Evolutionary conservation across 1,140 invertebrate genomes (phyloP).

Genomic region (Neodiprion pinetum): DNA sequence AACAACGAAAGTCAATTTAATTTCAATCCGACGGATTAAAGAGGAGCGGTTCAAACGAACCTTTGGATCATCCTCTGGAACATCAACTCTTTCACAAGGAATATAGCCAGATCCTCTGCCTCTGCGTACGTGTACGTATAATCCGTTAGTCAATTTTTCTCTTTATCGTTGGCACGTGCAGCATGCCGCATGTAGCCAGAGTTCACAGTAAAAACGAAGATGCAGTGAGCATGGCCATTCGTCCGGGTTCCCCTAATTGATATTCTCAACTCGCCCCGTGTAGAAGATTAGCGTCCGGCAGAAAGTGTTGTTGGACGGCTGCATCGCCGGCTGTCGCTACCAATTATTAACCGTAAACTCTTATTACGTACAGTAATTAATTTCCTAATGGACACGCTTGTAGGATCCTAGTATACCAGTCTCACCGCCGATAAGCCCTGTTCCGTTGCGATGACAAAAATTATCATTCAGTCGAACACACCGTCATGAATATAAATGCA

Average conservation of each 20-base stretch:
- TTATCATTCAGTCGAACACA: background rate
- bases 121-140: too few relatives aligned
- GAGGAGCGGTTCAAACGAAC: too few relatives aligned
- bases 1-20: conserved; percentile 7
- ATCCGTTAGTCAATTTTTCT: background rate
- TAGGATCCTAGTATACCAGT: background rate
- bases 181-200: too few relatives aligned
- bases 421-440: too few relatives aligned
- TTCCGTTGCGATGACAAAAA: too few relatives aligned
- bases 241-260: background rate
- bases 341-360: background rate
- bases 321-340: background rate
- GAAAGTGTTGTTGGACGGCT: conserved; percentile 2
- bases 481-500: background rate
- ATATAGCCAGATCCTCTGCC: too few relatives aligned
- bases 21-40: background rate
- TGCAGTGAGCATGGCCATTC: background rate
- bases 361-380: background rate
- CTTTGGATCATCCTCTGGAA: too few relatives aligned
- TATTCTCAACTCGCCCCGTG: background rate
- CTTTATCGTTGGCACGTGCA: too few relatives aligned
- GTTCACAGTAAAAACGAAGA: background rate
- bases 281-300: background rate
- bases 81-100: too few relatives aligned
- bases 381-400: background rate